Base-by-base conservation (phyloP, 2,888 invertebrate species). In the Shargacucullia verbasci region DNA sequence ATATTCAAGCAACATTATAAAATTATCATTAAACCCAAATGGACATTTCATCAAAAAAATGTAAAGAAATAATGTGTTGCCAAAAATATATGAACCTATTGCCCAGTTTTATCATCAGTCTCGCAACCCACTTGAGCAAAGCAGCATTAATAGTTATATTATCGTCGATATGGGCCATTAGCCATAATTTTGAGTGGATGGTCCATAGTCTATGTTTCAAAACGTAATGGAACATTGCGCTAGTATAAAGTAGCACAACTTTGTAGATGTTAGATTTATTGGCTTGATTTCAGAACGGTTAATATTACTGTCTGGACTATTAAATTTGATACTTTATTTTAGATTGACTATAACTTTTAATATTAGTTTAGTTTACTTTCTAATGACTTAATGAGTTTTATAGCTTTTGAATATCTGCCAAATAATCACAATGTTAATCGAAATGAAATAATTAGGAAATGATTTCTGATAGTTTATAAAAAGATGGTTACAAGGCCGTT, bases 401-500 rank as follows among this genome's bases (percentile, higher is more conserved):
- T n/a, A n/a, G n/a, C n/a, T n/a, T n/a, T n/a, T n/a, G n/a, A n/a
- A n/a, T n/a, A n/a, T n/a, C n/a, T n/a, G n/a, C n/a, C n/a, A n/a
- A n/a, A n/a, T n/a, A n/a, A n/a, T n/a, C n/a, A n/a, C n/a, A n/a
- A n/a, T n/a, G n/a, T n/a, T n/a, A n/a, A n/a, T n/a, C n/a, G n/a
- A n/a, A n/a, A n/a, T n/a, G n/a, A n/a, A 47, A 38, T 41, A 33
- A 39, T 39, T 39, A 5, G 39, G 20, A 15, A 39, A 39, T 1
- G 2, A 11, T 39, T 39, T 20, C 9, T 39, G 39, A 39, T 5
- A 39, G 3, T 20, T 15, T 6, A 11, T 13, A 41, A 27, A 56
- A 45, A 38, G 15, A 46, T 29, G 31, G 47, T 11, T 54, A 25
- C 67, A 60, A 67, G 61, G 61, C 13, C 25, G 40, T 54, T 67